Evolutionary conservation across 2,888 invertebrate genomes (phyloP).

Genomic region (Apomyelois bistriatella): DNA sequence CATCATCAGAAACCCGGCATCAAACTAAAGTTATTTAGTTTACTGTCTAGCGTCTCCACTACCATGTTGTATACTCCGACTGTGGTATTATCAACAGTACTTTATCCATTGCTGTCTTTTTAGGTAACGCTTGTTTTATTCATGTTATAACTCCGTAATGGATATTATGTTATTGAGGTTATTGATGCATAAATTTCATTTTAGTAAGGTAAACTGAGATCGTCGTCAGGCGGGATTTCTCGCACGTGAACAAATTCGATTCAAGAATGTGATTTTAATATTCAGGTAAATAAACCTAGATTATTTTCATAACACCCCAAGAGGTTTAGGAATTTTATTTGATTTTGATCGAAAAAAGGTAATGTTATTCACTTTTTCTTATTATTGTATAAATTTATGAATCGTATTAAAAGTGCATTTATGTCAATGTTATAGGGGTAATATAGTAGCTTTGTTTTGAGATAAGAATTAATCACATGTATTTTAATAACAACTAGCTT

Average conservation of each 20-base stretch:
- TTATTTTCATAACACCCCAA: slow-evolving; percentile 19
- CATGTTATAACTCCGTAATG: slow-evolving; percentile 25
- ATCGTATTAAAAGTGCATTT: too few relatives aligned
- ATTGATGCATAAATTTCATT: slow-evolving; percentile 23
- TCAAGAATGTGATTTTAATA: slow-evolving; percentile 60
- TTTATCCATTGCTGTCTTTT: slow-evolving; percentile 41
- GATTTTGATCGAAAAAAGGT: background rate
- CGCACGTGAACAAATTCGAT: slow-evolving; percentile 69
- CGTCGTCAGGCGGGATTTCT: slow-evolving; percentile 58
- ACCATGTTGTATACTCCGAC: slow-evolving; percentile 25
- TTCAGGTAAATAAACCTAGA: slow-evolving; percentile 36
- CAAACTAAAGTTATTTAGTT: slow-evolving; percentile 67
- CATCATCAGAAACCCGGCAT: slow-evolving; percentile 49
- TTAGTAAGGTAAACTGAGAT: slow-evolving; percentile 36
- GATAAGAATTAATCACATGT: too few relatives aligned
- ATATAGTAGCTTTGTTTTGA: too few relatives aligned
- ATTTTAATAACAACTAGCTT: too few relatives aligned
- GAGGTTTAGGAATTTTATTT: slow-evolving; percentile 13
- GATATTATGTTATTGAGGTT: slow-evolving; percentile 16
- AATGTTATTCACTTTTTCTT: too few relatives aligned
- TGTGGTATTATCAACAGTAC: slow-evolving; percentile 31
- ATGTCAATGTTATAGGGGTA: too few relatives aligned
- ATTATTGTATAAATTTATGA: too few relatives aligned
- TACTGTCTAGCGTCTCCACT: slow-evolving; percentile 36
- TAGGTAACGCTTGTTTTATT: background rate